Percentiles rank a stretch among this genome's conserved stretches.
These are phyloP conservation scores for Henricia sp. DNA, from an alignment of 53 echinoderm and acorn worm genomes.

Conservation along the genomic window DNA sequence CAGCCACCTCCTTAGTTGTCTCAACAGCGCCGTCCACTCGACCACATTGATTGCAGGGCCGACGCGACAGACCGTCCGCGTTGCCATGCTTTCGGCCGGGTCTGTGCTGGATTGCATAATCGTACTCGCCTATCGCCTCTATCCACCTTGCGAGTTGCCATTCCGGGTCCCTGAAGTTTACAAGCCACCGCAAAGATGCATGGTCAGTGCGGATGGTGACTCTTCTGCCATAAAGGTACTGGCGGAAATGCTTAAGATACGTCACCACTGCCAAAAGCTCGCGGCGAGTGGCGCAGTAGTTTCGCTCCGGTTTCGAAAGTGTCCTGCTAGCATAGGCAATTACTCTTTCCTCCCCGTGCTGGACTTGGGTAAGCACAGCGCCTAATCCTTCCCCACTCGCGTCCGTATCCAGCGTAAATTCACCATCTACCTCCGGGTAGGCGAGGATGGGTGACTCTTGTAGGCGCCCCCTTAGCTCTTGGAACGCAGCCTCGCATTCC, in stretches of 20 bases:
- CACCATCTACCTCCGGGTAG: neutral
- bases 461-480: neutral
- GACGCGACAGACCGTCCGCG: constrained; percentile 28
- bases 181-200: constrained; percentile 20
- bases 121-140: constrained; percentile 25
- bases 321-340: too few species aligned
- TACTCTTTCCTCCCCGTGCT: too few species aligned
- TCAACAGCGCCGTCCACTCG: neutral
- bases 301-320: too few species aligned
- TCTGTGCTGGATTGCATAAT: constrained; percentile 27
- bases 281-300: too few species aligned
- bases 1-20: neutral
- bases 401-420: too few species aligned
- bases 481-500: neutral
- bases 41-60: neutral
- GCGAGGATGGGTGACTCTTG: neutral
- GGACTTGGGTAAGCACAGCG: too few species aligned
- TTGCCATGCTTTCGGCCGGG: constrained; percentile 28
- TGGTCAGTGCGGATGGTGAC: constrained; percentile 14
- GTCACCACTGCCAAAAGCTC: too few species aligned
- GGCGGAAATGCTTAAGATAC: neutral
- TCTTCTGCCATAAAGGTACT: constrained; percentile 45
- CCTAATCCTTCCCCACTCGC: too few species aligned
- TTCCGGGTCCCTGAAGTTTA: neutral
- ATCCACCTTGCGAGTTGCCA: constrained; percentile 30